Percentiles rank a stretch among this genome's conserved stretches.
Evolutionary conservation across 2,113 vertebrate species (phyloP).

Genomic region (Galemys pyrenaicus): DNA sequence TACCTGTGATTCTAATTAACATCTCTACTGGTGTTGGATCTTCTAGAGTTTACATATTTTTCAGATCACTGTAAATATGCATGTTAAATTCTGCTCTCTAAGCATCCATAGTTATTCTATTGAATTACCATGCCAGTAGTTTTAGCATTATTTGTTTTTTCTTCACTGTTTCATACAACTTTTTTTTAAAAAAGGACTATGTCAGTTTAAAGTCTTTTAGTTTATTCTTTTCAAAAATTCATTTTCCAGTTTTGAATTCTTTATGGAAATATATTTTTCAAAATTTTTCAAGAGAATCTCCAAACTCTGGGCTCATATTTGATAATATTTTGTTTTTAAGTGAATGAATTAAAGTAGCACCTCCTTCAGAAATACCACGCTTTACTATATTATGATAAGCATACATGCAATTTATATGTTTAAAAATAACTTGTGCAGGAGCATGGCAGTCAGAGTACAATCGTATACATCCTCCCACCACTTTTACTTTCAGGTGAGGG

Average conservation of each 20-base stretch:
- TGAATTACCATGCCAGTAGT: background rate
- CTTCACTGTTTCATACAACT: background rate
- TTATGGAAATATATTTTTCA: background rate
- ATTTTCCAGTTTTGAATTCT: background rate
- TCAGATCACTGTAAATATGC: background rate
- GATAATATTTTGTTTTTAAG: background rate
- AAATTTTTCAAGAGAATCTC: background rate
- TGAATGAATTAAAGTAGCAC: background rate
- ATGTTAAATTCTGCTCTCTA: background rate
- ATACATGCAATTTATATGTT: background rate
- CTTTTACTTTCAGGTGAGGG: background rate
- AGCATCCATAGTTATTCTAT: background rate
- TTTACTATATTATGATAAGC: background rate
- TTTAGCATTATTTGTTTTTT: background rate
- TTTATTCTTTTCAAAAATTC: background rate
- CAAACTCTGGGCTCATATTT: background rate
- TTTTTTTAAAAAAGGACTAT: background rate
- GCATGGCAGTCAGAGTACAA: background rate
- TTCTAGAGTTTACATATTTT: background rate
- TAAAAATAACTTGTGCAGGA: background rate
- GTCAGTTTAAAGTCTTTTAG: background rate
- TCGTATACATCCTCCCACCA: background rate
- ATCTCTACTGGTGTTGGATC: background rate
- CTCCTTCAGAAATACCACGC: background rate
- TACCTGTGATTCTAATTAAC: background rate